These are phyloP conservation scores for Phainopepla nitens DNA, from an alignment of 2,113 vertebrate genomes.

Conservation along the genomic window DNA sequence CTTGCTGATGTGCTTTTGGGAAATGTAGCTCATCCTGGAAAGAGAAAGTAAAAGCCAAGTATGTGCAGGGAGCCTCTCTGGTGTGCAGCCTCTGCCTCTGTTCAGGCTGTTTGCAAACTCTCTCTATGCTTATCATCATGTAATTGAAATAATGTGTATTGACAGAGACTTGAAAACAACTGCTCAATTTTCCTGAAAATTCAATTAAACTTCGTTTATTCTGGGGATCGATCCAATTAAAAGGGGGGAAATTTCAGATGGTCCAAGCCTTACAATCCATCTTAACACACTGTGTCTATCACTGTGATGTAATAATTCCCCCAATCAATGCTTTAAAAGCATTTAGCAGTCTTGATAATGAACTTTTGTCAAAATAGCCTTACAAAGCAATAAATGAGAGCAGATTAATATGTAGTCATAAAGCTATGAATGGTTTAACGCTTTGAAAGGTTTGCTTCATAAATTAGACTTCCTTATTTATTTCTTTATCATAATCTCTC, in stretches of 20 bases:
- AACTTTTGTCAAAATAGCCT: slow-evolving; percentile 93
- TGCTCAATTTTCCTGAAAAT: slow-evolving; percentile 95
- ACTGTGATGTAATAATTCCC: slow-evolving; percentile 89
- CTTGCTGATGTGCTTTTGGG: slow-evolving; percentile 42
- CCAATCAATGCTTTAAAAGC: slow-evolving; percentile 98
- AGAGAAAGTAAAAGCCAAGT: slow-evolving; percentile 30
- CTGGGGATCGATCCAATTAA: slow-evolving; percentile 88
- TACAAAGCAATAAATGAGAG: slow-evolving; percentile 87
- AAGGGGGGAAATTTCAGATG: slow-evolving; percentile 79
- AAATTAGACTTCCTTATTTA: slow-evolving; percentile 57
- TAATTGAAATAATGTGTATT: slow-evolving; percentile 95
- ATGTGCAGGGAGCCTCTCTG: background rate
- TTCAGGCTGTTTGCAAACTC: slow-evolving; percentile 66
- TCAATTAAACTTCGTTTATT: slow-evolving; percentile 99
- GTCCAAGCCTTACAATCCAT: slow-evolving; percentile 84
- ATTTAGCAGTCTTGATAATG: slow-evolving; percentile 93
- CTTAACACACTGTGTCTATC: slow-evolving; percentile 82
- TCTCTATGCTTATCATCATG: slow-evolving; percentile 78
- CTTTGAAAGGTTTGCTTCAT: slow-evolving; percentile 44
- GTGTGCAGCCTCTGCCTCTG: background rate
- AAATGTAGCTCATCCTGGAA: slow-evolving; percentile 23
- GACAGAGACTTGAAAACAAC: slow-evolving; percentile 95
- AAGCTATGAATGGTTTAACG: slow-evolving; percentile 74
- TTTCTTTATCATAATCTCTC: slow-evolving; percentile 6
- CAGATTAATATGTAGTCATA: slow-evolving; percentile 83